Conservation (phyloP, 1,140 invertebrate species). For the Drosophila tropicalis region DNA sequence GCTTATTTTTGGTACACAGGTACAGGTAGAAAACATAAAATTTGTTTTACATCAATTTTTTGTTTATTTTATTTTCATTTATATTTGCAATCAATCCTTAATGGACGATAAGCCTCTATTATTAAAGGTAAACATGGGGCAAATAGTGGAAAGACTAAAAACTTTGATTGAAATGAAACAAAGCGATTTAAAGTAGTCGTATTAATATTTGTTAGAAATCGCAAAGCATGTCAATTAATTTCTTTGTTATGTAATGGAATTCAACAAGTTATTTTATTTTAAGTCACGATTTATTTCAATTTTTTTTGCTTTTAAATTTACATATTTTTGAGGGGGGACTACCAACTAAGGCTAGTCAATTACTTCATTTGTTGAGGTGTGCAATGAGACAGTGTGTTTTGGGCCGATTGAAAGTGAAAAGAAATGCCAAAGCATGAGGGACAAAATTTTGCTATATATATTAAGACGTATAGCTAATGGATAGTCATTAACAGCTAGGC, state of each 20-base stretch:
- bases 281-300: conserved; percentile 37
- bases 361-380: conserved; percentile 10
- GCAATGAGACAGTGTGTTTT: conserved; percentile 1
- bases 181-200: conserved; percentile 31
- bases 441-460: conserved; percentile 64
- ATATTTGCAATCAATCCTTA: too few relatives aligned
- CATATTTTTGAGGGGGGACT: neutral
- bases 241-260: neutral
- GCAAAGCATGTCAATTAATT: too few relatives aligned
- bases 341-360: conserved; percentile 10
- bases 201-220: too few relatives aligned
- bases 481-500: conserved; percentile 38
- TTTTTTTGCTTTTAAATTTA: neutral
- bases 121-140: too few relatives aligned
- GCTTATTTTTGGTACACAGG: too few relatives aligned
- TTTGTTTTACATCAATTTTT: too few relatives aligned
- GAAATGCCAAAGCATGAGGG: conserved; percentile 47
- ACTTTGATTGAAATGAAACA: too few relatives aligned
- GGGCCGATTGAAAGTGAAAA: conserved; percentile 56
- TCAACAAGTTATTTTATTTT: conserved; percentile 48
- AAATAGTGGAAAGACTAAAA: too few relatives aligned
- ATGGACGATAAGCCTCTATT: too few relatives aligned
- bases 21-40: too few relatives aligned
- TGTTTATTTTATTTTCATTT: too few relatives aligned
- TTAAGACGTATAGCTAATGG: conserved; percentile 20